Evolutionary conservation across 2,797 vertebrate species (phyloP), one percentile per base, ranked within the genome.

Genomic region (Molossus molossus): DNA sequence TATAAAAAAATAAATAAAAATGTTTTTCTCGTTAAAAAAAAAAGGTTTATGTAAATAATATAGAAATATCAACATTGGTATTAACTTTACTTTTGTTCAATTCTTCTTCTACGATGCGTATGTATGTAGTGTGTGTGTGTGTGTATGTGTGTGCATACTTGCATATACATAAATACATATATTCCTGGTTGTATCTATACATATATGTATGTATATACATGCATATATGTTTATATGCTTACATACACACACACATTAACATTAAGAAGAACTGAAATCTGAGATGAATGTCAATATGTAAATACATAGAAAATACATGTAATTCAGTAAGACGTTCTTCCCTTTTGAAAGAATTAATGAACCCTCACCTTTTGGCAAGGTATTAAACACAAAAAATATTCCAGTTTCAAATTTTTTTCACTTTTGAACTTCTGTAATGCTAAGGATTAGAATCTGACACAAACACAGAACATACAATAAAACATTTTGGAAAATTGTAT

Each of bases 131-230:
- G 33, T 50, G 37, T 48, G 20, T 57, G 50, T 29, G 13, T 48
- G 20, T 57, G 50, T 29, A 9, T 48, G 29, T 25, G 6, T 25
- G 1, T 81, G 29, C 2, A 58, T 18, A 17, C 9, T 27, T 15
- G 20, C 15, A 67, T 40, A 57, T 57, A 40, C 2, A 45, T 45
- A 11, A 50, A 76, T 29, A 76, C n/a, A 5, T 33, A 15, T 17
- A n/a, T 69, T 5, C n/a, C 0, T 72, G 6, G 15, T 25, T 62
- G 6, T 70, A 20, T 65, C 13, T 65, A 65, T n/a, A 5, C 21
- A 12, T 50, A 2, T 60, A 13, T 60, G 0, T 48, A 3, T 6
- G 11, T 40, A 4, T 45, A 1, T 45, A 21, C 6, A 10, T 69
- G 60, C 23, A 62, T 62, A 62, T 62, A 6, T 27, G 14, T 29